phyloP scores from a whole-genome alignment of 1,140 invertebrate genomes.

The Leptinotarsa texana region DNA sequence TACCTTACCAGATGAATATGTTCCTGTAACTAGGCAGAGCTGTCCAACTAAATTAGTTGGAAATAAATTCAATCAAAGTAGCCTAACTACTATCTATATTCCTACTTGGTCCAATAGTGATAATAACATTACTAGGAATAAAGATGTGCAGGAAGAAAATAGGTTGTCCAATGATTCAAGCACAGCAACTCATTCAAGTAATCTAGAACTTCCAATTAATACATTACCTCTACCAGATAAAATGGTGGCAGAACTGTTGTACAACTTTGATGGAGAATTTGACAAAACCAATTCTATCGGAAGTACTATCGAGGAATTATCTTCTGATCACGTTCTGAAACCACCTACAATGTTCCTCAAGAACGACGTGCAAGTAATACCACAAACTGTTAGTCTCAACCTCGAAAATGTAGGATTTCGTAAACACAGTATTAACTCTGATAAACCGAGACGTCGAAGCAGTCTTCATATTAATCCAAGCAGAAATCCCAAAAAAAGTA shows the following conservation, averaged over 20 bases:
- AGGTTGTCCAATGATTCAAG: slow-evolving; percentile 27
- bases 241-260: slow-evolving; percentile 59
- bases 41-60: slow-evolving; percentile 62
- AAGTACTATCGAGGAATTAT: slow-evolving; percentile 47
- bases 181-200: slow-evolving; percentile 59
- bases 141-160: slow-evolving; percentile 28
- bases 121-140: slow-evolving; percentile 47
- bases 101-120: slow-evolving; percentile 58
- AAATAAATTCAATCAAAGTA: slow-evolving; percentile 61
- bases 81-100: slow-evolving; percentile 61
- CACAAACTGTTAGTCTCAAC: slow-evolving; percentile 41
- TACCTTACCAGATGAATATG: slow-evolving; percentile 35
- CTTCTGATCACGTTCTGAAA: slow-evolving; percentile 56
- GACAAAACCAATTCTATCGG: slow-evolving; percentile 45
- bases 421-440: slow-evolving; percentile 52
- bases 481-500: slow-evolving; percentile 33
- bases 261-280: slow-evolving; percentile 49
- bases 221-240: slow-evolving; percentile 57
- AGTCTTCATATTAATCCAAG: slow-evolving; percentile 48
- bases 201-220: slow-evolving; percentile 59
- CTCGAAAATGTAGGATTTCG: slow-evolving; percentile 45
- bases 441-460: slow-evolving; percentile 48
- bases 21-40: slow-evolving; percentile 51
- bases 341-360: slow-evolving; percentile 61
- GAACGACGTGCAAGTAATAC: slow-evolving; percentile 27